Base-by-base conservation (phyloP, 2,113 vertebrate genomes). In the Mesocricetus auratus region DNA sequence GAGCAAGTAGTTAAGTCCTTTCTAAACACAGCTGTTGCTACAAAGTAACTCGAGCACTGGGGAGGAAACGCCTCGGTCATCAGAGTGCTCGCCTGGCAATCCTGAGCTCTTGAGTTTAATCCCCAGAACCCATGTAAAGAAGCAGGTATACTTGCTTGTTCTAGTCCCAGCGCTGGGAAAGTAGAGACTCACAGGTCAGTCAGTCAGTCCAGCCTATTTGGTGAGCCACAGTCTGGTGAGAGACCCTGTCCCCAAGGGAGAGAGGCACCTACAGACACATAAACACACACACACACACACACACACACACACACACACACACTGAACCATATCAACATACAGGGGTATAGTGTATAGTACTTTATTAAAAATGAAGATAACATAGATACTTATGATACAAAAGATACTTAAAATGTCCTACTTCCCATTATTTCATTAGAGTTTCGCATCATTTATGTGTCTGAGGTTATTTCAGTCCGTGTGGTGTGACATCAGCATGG, bases 321-420 rank as follows among this genome's bases (percentile, higher is more conserved):
- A 79, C 26, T 24, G 45, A 94, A 19, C n/a, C 19, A 24, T 47
- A 50, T n/a, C 60, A 42, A 66, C 19, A 0, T 56, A 82, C 2
- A 75, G 3, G 1, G 13, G 47, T 31, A 71, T 56, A n/a, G 45
- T 42, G 47, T 31, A 71, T 56, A n/a, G 45, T 42, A 82, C 81
- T 92, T 94, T 90, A 94, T 90, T 96, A 26, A 93, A 94, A 96
- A 93, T 62, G 86, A 93, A 75, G 58, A 45, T 39, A 89, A 86
- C 31, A 45, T 8, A 56, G 53, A 56, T 56, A 56, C 53, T 53
- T 53, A 53, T 53, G 53, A 56, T 56, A 56, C 53, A 56, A 15
- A 56, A 56, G 53, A 87, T 74, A 88, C 64, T 33, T 24, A n/a
- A 33, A 91, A 50, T 16, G 10, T 26, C 45, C 36, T 4, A 12